phyloP scores from a whole-genome alignment of 2,113 vertebrate genomes.

The Lampris megalopsis region DNA sequence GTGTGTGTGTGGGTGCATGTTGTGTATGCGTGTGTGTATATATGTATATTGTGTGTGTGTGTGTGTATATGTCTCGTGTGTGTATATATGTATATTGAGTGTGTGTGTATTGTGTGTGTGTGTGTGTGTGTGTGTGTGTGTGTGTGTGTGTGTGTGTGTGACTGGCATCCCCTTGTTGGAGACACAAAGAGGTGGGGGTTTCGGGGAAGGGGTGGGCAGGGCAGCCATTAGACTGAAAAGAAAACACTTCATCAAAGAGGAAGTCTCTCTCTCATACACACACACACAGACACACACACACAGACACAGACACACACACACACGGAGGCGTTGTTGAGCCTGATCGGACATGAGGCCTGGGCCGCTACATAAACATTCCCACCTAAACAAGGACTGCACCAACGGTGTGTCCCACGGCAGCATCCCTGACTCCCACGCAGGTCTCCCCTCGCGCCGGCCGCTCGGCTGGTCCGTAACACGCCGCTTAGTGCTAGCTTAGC shows the following conservation, averaged over 20 bases:
- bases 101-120: neutral
- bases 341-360: constrained; percentile 71
- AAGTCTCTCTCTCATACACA: constrained; percentile 50
- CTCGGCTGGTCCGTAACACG: no score
- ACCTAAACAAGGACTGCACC: constrained; percentile 64
- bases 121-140: neutral
- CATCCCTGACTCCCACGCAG: no score
- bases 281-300: constrained; percentile 22
- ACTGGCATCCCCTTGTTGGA: constrained; percentile 30
- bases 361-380: constrained; percentile 66
- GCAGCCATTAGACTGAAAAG: constrained; percentile 80
- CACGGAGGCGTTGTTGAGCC: constrained; percentile 67
- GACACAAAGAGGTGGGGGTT: constrained; percentile 56
- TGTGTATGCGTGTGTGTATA: no score
- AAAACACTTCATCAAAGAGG: constrained; percentile 76
- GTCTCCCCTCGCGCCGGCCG: no score
- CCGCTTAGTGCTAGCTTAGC: no score
- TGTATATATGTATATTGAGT: neutral
- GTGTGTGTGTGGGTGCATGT: no score
- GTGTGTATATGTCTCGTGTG: constrained; percentile 12
- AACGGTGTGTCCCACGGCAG: constrained; percentile 46
- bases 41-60: constrained; percentile 1
- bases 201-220: neutral
- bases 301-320: constrained; percentile 31
- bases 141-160: constrained; percentile 31